A percentile compares a stretch with the other conserved stretches of the same genome.
phyloP scores from a whole-genome alignment of 2,113 vertebrate species.

The Rhombomys opimus region DNA sequence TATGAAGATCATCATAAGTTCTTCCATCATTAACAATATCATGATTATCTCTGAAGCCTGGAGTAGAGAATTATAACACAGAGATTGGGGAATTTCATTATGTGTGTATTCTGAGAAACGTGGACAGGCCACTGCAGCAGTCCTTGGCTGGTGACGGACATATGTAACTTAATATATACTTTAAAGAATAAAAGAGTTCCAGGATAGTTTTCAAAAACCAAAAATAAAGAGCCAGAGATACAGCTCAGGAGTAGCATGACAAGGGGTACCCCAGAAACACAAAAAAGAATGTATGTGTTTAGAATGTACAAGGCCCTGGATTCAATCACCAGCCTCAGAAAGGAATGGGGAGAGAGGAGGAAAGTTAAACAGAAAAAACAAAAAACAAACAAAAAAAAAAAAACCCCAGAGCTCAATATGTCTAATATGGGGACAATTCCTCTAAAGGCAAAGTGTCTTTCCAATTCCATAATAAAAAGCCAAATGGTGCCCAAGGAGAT shows the following conservation, averaged over 20 bases:
- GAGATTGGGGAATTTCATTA: neutral
- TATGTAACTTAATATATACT: slow-evolving; percentile 6
- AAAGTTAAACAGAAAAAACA: slow-evolving; percentile 42
- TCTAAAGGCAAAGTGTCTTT: neutral
- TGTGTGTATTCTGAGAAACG: neutral
- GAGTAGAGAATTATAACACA: neutral
- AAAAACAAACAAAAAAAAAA: no score
- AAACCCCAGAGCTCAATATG: neutral
- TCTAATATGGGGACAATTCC: neutral
- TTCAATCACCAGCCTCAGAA: neutral
- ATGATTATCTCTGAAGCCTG: neutral
- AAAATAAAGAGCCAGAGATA: neutral
- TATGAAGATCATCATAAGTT: neutral
- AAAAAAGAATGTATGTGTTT: neutral
- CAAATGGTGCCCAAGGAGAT: neutral
- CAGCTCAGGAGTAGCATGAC: neutral
- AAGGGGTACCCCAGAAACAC: neutral
- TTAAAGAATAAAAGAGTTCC: slow-evolving; percentile 47
- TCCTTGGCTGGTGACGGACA: neutral
- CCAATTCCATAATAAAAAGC: slow-evolving; percentile 4
- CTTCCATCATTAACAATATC: neutral
- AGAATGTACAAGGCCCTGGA: neutral
- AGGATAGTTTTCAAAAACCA: slow-evolving; percentile 48
- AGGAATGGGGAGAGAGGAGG: neutral
- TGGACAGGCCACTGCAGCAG: neutral